Base-by-base conservation (phyloP, 2,888 invertebrate species). In the Charanyca ferruginea region DNA sequence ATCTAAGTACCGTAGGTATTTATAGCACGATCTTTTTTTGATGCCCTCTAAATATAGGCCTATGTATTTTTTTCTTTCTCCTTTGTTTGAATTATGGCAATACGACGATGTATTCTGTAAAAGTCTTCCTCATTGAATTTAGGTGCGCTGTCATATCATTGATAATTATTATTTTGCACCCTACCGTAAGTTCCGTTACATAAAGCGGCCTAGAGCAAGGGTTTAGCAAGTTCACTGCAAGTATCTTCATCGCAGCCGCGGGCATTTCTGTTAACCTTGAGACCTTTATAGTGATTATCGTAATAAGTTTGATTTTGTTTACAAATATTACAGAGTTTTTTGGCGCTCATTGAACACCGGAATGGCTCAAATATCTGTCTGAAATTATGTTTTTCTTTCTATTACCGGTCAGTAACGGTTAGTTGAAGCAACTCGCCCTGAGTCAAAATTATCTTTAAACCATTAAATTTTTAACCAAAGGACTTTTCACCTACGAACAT, bases 181-280 rank as follows among this genome's bases (percentile, higher is more conserved):
- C n/a, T 8, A 49, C 16, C 9, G 23, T 7, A 53, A 47, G 68
- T 73, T 78, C 68, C 78, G 78, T 78, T 78, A 78, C 16, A 49
- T 77, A 57, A 68, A 73, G 28, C 63, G 23, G 45, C n/a, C 52
- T 41, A 66, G 42, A 54, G 38, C 35, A 62, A 79, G 75, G 75
- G 75, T 58, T 55, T 67, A 47, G 23, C 64, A 67, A 72, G 72
- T 76, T 62, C 67, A 72, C n/a, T 55, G 22, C 44, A 25, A 45
- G 57, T 61, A 51, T 22, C 48, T 70, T 49, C 28, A 23, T 18
- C 6, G 44, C 28, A 54, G 57, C 16, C 18, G 13, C 16, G 23
- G 9, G 2, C 11, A 32, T 73, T 51, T 75, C 35, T 38, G n/a
- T n/a, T n/a, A n/a, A n/a, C n/a, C n/a, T n/a, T n/a, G 45, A 23